Conservation (phyloP, 2,888 invertebrate genomes). For the Zygothrica quintamaculata region DNA sequence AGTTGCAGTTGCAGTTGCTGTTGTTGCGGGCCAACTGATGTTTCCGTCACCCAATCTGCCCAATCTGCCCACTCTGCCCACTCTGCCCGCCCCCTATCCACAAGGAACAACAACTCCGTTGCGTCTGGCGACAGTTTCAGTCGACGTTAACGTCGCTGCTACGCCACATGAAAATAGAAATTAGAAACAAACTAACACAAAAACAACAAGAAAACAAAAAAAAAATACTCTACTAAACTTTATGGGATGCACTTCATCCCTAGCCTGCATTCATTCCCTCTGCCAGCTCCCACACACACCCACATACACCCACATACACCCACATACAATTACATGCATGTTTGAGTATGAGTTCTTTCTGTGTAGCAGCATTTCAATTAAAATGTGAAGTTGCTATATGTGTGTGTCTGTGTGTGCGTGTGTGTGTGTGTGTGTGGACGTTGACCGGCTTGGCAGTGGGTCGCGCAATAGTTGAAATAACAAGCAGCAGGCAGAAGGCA, state of each 20-base stretch:
- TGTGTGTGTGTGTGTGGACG: constrained; percentile 52
- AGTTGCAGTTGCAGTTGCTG: constrained; percentile 42
- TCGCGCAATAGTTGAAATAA: constrained; percentile 34
- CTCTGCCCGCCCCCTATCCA: constrained; percentile 9
- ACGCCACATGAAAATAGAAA: constrained; percentile 55
- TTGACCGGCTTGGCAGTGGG: constrained; percentile 61
- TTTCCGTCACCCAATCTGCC: constrained; percentile 13
- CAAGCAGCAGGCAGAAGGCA: constrained; percentile 24
- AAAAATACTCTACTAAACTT: constrained; percentile 33
- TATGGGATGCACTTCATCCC: constrained; percentile 12
- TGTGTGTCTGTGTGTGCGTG: constrained; percentile 21
- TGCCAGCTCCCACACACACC: constrained; percentile 1
- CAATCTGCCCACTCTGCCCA: neutral
- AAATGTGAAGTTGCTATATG: constrained; percentile 24
- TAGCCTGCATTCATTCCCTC: no score
- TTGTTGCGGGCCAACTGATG: constrained; percentile 36
- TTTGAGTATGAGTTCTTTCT: constrained; percentile 9
- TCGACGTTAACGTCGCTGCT: constrained; percentile 10
- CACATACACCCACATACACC: no score
- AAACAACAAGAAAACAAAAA: no score
- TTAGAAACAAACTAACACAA: constrained; percentile 41
- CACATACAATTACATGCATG: no score
- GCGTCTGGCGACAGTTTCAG: constrained; percentile 55
- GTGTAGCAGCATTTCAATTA: constrained; percentile 44
- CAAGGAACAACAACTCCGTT: constrained; percentile 49